phyloP scores from a whole-genome alignment of 2,113 vertebrate species.

The Vombatus ursinus region DNA sequence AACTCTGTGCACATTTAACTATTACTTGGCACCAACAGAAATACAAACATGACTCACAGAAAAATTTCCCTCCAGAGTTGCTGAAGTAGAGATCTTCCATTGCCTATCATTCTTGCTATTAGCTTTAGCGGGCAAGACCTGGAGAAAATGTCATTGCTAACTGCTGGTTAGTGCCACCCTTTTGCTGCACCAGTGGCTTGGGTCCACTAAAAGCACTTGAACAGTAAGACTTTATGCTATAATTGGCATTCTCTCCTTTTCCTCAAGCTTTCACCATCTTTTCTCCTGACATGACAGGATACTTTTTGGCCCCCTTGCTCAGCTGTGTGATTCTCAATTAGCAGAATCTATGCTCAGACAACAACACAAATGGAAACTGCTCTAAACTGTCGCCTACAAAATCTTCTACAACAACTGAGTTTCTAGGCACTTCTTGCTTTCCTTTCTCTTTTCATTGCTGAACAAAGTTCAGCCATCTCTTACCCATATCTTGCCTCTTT shows the following conservation, averaged over 20 bases:
- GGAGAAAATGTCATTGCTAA: neutral
- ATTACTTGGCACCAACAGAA: neutral
- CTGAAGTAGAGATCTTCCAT: neutral
- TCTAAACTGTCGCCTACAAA: neutral
- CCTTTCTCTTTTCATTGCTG: neutral
- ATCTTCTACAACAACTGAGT: neutral
- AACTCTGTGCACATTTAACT: neutral
- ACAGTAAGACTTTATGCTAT: neutral
- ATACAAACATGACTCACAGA: neutral
- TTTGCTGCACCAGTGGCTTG: neutral
- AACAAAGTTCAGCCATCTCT: neutral
- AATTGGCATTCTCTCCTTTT: neutral
- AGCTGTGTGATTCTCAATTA: neutral
- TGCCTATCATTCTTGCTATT: neutral
- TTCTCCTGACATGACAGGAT: neutral
- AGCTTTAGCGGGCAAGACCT: neutral
- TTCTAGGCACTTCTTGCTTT: neutral
- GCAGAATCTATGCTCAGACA: neutral
- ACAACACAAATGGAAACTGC: neutral
- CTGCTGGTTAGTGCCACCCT: neutral
- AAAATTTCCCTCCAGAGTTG: neutral
- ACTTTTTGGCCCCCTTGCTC: neutral
- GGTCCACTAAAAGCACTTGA: neutral
- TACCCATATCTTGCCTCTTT: neutral
- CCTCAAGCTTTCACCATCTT: neutral